phyloP scores from a whole-genome alignment of 2,888 invertebrate genomes.

The Frankliniella fusca region DNA sequence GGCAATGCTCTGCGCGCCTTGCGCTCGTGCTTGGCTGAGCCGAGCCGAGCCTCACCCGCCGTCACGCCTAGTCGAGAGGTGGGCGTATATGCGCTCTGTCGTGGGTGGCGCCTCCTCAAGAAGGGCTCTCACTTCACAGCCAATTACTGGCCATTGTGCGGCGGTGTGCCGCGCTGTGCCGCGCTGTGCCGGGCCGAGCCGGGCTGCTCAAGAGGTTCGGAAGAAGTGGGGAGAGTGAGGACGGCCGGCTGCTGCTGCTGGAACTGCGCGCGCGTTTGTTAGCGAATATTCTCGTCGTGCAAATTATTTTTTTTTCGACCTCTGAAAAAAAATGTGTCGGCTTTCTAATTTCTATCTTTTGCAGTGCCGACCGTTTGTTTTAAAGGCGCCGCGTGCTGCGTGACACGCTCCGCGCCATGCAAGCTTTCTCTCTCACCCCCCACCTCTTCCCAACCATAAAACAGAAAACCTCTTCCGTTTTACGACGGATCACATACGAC shows the following conservation, averaged over 20 bases:
- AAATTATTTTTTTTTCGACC: too few relatives aligned
- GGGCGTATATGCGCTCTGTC: not conserved
- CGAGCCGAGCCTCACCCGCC: too few relatives aligned
- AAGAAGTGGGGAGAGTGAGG: not conserved
- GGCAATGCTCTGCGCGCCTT: too few relatives aligned
- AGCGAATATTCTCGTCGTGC: too few relatives aligned
- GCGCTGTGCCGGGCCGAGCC: not conserved
- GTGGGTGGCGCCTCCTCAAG: not conserved
- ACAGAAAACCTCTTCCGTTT: constrained; percentile 16
- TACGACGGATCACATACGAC: constrained; percentile 22
- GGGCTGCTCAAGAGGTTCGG: not conserved
- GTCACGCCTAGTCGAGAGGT: not conserved
- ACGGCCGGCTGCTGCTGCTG: too few relatives aligned
- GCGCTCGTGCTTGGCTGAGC: too few relatives aligned
- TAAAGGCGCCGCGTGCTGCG: not conserved
- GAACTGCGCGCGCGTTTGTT: too few relatives aligned
- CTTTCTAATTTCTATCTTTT: not conserved
- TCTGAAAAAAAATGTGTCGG: too few relatives aligned
- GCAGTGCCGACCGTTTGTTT: not conserved
- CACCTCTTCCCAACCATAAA: not conserved
- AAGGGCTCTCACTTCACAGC: not conserved
- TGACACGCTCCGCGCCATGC: not conserved
- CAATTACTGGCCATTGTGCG: constrained; percentile 17
- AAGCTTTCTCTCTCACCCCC: not conserved
- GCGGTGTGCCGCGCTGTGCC: not conserved